phyloP scores from a whole-genome alignment of 1,140 invertebrate genomes.

The Drosophila subpulchrella region DNA sequence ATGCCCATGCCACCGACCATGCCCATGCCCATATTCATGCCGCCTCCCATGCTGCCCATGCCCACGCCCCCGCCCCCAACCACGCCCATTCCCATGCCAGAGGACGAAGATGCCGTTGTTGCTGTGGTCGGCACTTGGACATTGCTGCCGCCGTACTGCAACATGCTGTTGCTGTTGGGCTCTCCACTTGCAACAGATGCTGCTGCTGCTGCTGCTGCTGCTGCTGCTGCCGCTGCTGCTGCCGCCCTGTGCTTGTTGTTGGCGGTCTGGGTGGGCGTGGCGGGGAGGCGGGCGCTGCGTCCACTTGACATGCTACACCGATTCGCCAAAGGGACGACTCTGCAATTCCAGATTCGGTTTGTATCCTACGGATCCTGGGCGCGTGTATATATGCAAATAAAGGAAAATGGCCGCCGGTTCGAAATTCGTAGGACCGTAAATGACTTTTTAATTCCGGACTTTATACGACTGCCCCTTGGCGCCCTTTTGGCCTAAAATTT shows the following conservation, averaged over 20 bases:
- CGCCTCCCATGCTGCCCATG: constrained; percentile 21
- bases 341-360: constrained; percentile 30
- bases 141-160: constrained; percentile 59
- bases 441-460: constrained; percentile 12
- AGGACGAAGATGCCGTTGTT: constrained; percentile 18
- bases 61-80: constrained; percentile 38
- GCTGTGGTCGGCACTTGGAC: constrained; percentile 35
- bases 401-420: background rate
- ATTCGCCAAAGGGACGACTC: constrained; percentile 30
- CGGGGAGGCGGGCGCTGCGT: constrained; percentile 83
- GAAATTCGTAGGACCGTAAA: constrained; percentile 11
- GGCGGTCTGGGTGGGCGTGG: constrained; percentile 80
- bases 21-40: constrained; percentile 49
- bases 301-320: constrained; percentile 83
- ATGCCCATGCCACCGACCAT: constrained; percentile 28
- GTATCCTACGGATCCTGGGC: background rate
- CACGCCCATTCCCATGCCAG: constrained; percentile 38
- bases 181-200: constrained; percentile 57
- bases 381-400: constrained; percentile 20
- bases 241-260: constrained; percentile 67
- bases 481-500: constrained; percentile 41
- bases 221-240: constrained; percentile 48
- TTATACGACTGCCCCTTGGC: background rate
- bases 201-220: constrained; percentile 54
- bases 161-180: constrained; percentile 80